phyloP scores from a whole-genome alignment of 2,888 invertebrate genomes.

The Arenicola marina region DNA sequence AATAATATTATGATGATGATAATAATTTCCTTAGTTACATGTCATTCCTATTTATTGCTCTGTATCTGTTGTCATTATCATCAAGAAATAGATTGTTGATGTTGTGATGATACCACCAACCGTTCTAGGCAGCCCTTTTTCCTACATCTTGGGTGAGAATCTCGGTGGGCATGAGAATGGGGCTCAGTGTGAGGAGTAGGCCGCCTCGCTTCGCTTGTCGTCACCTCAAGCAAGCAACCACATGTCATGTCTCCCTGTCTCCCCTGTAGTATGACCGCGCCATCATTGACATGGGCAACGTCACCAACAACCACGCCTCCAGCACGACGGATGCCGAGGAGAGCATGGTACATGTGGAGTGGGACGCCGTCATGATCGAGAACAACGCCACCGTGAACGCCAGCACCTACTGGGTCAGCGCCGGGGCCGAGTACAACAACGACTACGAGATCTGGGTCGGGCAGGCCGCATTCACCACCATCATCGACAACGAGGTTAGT shows the following conservation, averaged over 20 bases:
- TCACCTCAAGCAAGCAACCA: neutral
- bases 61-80: too few relatives aligned
- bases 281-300: conserved; percentile 46
- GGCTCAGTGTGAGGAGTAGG: too few relatives aligned
- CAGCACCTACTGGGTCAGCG: conserved; percentile 54
- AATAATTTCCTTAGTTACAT: too few relatives aligned
- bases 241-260: too few relatives aligned
- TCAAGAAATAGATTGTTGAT: too few relatives aligned
- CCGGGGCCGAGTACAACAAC: conserved; percentile 54
- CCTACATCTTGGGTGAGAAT: too few relatives aligned
- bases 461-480: conserved; percentile 45
- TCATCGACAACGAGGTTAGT: conserved; percentile 29
- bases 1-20: too few relatives aligned
- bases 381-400: conserved; percentile 27
- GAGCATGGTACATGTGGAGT: conserved; percentile 42
- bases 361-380: conserved; percentile 48
- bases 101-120: too few relatives aligned
- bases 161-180: too few relatives aligned
- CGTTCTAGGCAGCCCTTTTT: too few relatives aligned
- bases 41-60: too few relatives aligned
- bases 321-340: neutral
- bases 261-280: conserved; percentile 49
- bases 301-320: conserved; percentile 35
- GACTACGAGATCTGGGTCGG: conserved; percentile 56
- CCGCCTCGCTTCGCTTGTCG: too few relatives aligned